phyloP scores from a whole-genome alignment of 1,140 invertebrate species.

The Brachionus plicatilis region DNA sequence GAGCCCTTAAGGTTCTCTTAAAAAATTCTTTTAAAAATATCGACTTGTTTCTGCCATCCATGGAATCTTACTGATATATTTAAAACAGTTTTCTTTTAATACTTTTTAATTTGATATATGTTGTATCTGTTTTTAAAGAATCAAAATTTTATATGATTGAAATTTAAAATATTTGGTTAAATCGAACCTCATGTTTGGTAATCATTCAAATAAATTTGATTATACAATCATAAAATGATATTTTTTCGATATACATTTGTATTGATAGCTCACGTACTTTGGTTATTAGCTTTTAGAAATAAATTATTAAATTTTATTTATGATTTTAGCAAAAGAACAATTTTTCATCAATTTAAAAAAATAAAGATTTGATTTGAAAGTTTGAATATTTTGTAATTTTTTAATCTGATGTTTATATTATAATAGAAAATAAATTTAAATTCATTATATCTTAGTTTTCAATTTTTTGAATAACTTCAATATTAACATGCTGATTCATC shows the following conservation, averaged over 20 bases:
- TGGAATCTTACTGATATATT: neutral
- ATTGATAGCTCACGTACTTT: neutral
- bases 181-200: neutral
- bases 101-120: neutral
- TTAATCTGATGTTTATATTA: neutral
- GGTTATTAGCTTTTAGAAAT: neutral
- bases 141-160: neutral
- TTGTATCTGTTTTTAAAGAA: neutral
- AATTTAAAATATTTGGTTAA: neutral
- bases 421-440: neutral
- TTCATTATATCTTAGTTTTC: too few relatives aligned
- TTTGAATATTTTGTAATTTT: neutral
- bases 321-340: neutral
- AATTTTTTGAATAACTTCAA: neutral
- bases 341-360: neutral
- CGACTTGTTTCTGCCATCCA: neutral
- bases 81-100: neutral
- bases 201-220: conserved; percentile 1
- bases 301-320: neutral
- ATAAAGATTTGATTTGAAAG: neutral
- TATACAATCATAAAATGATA: neutral
- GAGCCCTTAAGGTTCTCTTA: neutral
- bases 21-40: neutral
- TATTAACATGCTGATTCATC: neutral
- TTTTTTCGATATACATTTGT: neutral